Base-by-base conservation (phyloP, 2,888 invertebrate genomes). In the Himalopsyche tibetana region DNA sequence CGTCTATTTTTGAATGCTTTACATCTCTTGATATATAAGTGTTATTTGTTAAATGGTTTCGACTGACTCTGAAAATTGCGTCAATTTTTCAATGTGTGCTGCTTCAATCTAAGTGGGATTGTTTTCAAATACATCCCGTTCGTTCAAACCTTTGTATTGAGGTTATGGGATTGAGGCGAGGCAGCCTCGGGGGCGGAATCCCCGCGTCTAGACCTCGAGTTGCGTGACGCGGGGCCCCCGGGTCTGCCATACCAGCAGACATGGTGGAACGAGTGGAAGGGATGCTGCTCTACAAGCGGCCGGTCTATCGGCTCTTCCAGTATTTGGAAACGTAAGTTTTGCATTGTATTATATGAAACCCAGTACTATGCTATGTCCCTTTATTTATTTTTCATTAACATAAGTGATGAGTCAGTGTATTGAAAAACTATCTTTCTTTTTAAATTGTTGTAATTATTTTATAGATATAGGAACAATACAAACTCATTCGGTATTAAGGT, bases 241-340 rank as follows among this genome's bases (percentile, higher is more conserved):
- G 82, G 80, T 82, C 84, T 82, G 84, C 84, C 55, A 82, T 84
- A 80, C 82, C 86, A 45, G 84, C 83, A 45, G 81, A 82, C 93
- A 94, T 92, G 94, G 95, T 96, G 94, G 96, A 96, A 94, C 94
- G 96, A 90, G 96, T 96, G 91, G 96, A 96, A 92, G 96, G 96
- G 90, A 96, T 96, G 92, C 94, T 96, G 92, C 95, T 96, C 93
- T 96, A 95, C 94, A 95, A 96, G 91, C 95, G 96, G 91, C 96
- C 96, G 91, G 96, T 96, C 89, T 96, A 96, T 93, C 94, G 96
- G 93, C 96, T 96, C 91, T 96, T 96, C 94, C 96, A 96, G 94
- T 96, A 96, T 93, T 94, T 96, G 92, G 96, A 96, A 93, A 96
- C 96, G 96, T 96, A 93, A 96, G 96, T 96, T 90, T 86, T 85